A percentile compares a stretch with the other conserved stretches of the same genome.
Evolutionary conservation across 2,113 vertebrate genomes (phyloP).

Genomic region (Colius striatus): DNA sequence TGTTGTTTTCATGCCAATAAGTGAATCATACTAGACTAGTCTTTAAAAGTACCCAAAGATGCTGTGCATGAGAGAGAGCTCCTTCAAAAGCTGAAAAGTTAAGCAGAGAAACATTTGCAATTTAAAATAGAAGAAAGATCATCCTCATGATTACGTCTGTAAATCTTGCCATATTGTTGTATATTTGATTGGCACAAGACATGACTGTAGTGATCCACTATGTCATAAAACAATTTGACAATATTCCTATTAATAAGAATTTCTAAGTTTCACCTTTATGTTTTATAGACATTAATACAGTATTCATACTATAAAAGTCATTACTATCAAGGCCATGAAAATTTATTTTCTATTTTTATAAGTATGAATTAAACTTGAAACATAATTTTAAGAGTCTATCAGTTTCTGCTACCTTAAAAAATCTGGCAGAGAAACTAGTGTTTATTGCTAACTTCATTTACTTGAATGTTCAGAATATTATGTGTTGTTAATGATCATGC

Average conservation of each 20-base stretch:
- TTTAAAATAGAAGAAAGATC: neutral
- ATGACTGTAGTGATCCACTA: neutral
- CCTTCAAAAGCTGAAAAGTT: neutral
- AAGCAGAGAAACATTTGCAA: neutral
- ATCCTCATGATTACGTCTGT: neutral
- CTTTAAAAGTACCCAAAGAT: neutral
- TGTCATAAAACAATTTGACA: neutral
- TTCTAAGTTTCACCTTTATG: neutral
- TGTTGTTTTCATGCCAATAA: neutral
- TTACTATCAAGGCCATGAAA: neutral
- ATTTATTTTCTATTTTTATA: neutral
- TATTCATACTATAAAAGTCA: neutral
- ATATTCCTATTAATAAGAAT: neutral
- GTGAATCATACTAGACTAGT: neutral
- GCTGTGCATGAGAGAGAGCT: neutral
- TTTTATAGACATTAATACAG: neutral
- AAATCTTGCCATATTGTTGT: neutral
- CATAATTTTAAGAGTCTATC: neutral
- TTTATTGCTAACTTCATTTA: neutral
- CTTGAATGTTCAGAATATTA: neutral
- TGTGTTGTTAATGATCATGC: rapidly evolving
- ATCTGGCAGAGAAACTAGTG: neutral
- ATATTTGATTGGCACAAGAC: neutral
- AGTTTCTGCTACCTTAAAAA: neutral
- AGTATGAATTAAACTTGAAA: neutral